Evolutionary conservation across 2,888 invertebrate genomes (phyloP).

Genomic region (Platycnemis pennipes): DNA sequence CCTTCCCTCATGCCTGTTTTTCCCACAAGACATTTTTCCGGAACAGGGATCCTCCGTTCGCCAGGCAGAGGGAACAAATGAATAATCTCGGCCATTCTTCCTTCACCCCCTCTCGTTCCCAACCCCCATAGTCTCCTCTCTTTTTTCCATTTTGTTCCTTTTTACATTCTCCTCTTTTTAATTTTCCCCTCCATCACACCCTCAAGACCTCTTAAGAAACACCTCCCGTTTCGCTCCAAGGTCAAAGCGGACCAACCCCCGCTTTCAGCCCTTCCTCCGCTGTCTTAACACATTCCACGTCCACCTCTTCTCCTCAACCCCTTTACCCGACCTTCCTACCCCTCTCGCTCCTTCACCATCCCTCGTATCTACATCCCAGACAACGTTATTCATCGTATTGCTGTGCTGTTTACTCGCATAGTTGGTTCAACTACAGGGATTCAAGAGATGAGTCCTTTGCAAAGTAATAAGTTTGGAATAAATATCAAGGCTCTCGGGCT

Average conservation of each 20-base stretch:
- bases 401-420: no score
- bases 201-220: background rate
- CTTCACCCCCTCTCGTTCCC: constrained; percentile 19
- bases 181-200: constrained; percentile 33
- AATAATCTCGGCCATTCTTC: constrained; percentile 25
- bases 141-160: background rate
- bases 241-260: constrained; percentile 30
- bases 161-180: background rate
- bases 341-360: background rate
- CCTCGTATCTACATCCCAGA: background rate
- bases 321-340: background rate
- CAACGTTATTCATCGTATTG: no score
- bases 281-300: constrained; percentile 34
- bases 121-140: background rate
- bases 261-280: background rate
- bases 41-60: background rate
- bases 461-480: no score
- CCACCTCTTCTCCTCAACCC: background rate
- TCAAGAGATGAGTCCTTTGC: no score
- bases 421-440: no score
- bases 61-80: constrained; percentile 35
- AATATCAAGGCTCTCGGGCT: no score
- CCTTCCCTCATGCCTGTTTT: background rate
- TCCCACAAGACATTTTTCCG: background rate
- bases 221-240: constrained; percentile 48